phyloP scores from a whole-genome alignment of 2,113 vertebrate genomes.

The Acrocephalus kingi region DNA sequence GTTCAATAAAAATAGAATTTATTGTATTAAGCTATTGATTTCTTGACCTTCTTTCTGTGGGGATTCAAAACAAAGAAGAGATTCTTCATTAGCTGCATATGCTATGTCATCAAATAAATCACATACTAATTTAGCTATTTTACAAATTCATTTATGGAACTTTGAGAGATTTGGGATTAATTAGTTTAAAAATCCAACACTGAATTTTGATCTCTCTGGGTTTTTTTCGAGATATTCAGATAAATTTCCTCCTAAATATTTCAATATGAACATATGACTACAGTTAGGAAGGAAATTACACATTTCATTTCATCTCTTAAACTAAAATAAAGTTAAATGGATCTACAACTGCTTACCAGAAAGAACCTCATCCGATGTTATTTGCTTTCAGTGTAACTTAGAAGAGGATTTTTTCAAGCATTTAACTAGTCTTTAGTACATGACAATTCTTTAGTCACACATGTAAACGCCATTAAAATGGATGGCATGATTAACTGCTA shows the following conservation, averaged over 20 bases:
- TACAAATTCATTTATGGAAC: neutral
- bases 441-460: neutral
- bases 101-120: neutral
- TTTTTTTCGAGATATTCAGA: neutral
- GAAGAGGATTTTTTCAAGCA: neutral
- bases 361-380: neutral
- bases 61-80: neutral
- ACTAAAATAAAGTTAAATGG: neutral
- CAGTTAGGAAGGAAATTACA: neutral
- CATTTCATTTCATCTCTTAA: neutral
- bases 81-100: neutral
- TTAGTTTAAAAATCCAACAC: neutral
- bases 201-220: neutral
- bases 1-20: neutral
- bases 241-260: neutral
- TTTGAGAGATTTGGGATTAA: neutral
- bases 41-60: neutral
- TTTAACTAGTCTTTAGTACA: neutral
- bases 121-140: neutral
- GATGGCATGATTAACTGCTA: neutral
- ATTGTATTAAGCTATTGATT: neutral
- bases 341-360: neutral
- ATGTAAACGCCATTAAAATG: neutral
- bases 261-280: neutral
- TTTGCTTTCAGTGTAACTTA: neutral